Conservation (phyloP, 2,888 invertebrate species). For the Prosopocoilus inquinatus region DNA sequence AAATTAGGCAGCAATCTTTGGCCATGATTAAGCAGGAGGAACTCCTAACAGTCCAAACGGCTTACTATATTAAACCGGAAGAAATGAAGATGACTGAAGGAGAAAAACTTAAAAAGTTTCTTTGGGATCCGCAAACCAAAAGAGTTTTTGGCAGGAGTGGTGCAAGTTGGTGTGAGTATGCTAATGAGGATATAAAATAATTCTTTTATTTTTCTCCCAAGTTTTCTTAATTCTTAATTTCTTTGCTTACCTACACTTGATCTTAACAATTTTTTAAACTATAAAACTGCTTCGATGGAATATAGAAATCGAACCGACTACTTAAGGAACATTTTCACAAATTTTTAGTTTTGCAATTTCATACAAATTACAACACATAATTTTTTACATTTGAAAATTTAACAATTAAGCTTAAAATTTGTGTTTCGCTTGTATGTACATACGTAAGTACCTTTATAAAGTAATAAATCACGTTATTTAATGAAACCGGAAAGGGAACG, state of each 20-base stretch:
- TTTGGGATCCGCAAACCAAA: slow-evolving; percentile 74
- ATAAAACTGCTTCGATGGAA: not conserved
- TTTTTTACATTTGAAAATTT: too few relatives aligned
- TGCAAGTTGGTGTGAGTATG: slow-evolving; percentile 79
- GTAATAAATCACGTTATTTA: too few relatives aligned
- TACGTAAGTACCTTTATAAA: too few relatives aligned
- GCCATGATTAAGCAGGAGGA: slow-evolving; percentile 47
- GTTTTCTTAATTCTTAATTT: too few relatives aligned
- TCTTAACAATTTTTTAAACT: not conserved
- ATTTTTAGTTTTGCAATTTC: too few relatives aligned
- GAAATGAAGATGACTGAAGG: slow-evolving; percentile 57
- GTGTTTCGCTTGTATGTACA: too few relatives aligned
- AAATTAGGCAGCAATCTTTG: slow-evolving; percentile 31
- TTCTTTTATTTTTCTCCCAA: not conserved
- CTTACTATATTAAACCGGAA: slow-evolving; percentile 66
- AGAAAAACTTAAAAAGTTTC: slow-evolving; percentile 63
- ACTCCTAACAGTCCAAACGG: slow-evolving; percentile 43
- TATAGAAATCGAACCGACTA: too few relatives aligned
- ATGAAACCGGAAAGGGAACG: too few relatives aligned
- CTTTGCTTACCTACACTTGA: not conserved
- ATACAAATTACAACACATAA: too few relatives aligned
- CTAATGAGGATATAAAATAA: not conserved
- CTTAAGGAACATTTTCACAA: too few relatives aligned
- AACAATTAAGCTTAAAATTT: too few relatives aligned
- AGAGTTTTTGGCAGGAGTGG: slow-evolving; percentile 76